These are phyloP conservation scores for Mustela nigripes DNA, from an alignment of 2,113 vertebrate species.

Conservation along the genomic window DNA sequence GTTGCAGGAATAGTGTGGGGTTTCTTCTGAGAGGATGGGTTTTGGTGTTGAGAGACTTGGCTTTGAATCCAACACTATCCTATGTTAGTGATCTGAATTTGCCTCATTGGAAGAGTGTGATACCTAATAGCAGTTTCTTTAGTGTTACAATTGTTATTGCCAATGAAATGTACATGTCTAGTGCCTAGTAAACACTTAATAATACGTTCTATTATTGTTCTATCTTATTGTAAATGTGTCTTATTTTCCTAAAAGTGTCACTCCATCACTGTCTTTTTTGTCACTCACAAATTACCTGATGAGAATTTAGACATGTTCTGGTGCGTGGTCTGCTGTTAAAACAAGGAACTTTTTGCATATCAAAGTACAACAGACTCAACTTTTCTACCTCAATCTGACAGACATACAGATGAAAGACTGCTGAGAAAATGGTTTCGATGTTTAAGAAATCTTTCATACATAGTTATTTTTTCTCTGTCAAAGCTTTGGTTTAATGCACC, in stretches of 20 bases:
- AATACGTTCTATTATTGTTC: not conserved
- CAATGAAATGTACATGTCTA: not conserved
- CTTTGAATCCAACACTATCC: not conserved
- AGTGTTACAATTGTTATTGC: not conserved
- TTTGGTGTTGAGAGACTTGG: not conserved
- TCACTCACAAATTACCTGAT: constrained; percentile 72
- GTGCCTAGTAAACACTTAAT: not conserved
- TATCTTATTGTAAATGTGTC: not conserved
- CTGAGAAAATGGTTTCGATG: constrained; percentile 45
- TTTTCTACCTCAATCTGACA: constrained; percentile 71
- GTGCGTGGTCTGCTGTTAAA: constrained; percentile 80
- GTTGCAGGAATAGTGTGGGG: not conserved
- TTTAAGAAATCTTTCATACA: constrained; percentile 33
- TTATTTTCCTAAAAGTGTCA: not conserved
- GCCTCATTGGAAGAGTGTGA: not conserved
- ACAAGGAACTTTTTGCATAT: constrained; percentile 76
- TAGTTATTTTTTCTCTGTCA: constrained; percentile 14
- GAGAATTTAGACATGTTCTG: constrained; percentile 70
- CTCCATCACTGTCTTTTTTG: not conserved
- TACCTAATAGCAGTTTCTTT: not conserved
- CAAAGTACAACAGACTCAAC: constrained; percentile 71
- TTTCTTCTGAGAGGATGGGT: not conserved
- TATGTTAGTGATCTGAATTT: not conserved
- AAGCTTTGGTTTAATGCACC: constrained; percentile 51
- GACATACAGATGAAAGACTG: not conserved